These are phyloP conservation scores for Toxonevra muliebris DNA, from an alignment of 2,888 invertebrate genomes.

Conservation along the genomic window DNA sequence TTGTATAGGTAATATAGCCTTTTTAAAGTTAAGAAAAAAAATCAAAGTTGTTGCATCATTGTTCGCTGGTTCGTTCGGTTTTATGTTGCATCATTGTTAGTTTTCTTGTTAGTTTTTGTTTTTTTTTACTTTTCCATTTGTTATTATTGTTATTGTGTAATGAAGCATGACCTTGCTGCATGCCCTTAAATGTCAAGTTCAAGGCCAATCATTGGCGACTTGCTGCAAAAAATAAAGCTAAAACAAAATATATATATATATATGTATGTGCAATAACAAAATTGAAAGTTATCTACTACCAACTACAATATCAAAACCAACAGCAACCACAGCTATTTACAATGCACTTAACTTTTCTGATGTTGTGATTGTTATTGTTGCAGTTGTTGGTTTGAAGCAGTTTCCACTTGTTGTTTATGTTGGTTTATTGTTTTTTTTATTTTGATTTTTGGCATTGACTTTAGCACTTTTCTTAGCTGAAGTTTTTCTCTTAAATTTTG, in stretches of 20 bases:
- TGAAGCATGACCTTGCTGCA: slow-evolving; percentile 45
- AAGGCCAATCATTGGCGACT: slow-evolving; percentile 42
- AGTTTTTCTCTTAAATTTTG: too few relatives aligned
- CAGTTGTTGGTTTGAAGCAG: too few relatives aligned
- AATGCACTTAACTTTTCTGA: too few relatives aligned
- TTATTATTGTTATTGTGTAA: slow-evolving; percentile 36
- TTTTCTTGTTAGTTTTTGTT: background rate
- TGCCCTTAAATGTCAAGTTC: slow-evolving; percentile 43
- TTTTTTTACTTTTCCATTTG: slow-evolving; percentile 20
- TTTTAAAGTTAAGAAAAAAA: slow-evolving; percentile 36
- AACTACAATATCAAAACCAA: slow-evolving; percentile 2
- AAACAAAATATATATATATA: slow-evolving; percentile 8
- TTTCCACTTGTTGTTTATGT: too few relatives aligned
- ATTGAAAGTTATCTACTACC: slow-evolving; percentile 17
- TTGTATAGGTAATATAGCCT: too few relatives aligned
- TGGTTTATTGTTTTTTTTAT: too few relatives aligned
- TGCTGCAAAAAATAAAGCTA: slow-evolving; percentile 19
- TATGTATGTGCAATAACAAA: slow-evolving; percentile 17
- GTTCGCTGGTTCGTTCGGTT: slow-evolving; percentile 34
- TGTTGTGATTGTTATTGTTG: too few relatives aligned
- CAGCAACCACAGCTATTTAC: too few relatives aligned
- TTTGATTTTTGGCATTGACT: too few relatives aligned
- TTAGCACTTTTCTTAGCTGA: too few relatives aligned
- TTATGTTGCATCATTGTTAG: slow-evolving; percentile 22
- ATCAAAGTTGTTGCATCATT: slow-evolving; percentile 55